Percentiles rank a stretch among this genome's conserved stretches.
Conservation (phyloP, 1,140 invertebrate genomes). For the Caenorhabditis briggsae region DNA sequence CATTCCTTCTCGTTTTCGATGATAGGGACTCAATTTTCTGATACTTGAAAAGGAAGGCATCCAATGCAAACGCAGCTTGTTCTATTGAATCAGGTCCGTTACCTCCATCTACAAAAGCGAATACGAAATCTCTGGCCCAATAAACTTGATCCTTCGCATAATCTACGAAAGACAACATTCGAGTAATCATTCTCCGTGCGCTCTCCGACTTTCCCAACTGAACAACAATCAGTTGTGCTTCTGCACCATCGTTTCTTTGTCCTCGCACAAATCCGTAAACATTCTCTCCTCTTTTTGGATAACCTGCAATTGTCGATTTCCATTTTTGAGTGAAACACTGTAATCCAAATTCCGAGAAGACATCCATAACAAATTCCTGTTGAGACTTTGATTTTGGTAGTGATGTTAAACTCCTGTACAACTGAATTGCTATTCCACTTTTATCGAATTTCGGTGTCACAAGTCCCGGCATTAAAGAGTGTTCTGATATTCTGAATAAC, state of each 20-base stretch:
- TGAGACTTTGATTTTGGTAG: conserved; percentile 4
- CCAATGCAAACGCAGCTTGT: conserved; percentile 60
- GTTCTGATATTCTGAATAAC: conserved; percentile 56
- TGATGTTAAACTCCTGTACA: conserved; percentile 3
- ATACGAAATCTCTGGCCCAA: conserved; percentile 68
- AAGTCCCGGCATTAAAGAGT: conserved; percentile 57
- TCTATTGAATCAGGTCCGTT: not conserved
- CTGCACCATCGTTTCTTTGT: conserved; percentile 36
- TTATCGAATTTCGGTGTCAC: conserved; percentile 56
- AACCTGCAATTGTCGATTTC: not conserved
- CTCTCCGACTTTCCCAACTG: conserved; percentile 27
- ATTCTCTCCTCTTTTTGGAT: conserved; percentile 52
- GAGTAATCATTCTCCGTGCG: not conserved
- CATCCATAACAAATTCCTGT: conserved; percentile 9
- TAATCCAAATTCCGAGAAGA: conserved; percentile 5
- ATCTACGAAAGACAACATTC: conserved; percentile 47
- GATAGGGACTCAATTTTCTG: conserved; percentile 49
- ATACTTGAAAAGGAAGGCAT: conserved; percentile 68
- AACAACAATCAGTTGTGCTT: conserved; percentile 57
- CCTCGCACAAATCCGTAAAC: conserved; percentile 50
- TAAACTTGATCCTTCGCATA: conserved; percentile 69
- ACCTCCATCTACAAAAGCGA: conserved; percentile 65
- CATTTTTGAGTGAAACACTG: conserved; percentile 57
- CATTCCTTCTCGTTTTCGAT: not conserved
- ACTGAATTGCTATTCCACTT: conserved; percentile 48